Percentiles rank a stretch among this genome's conserved stretches.
Evolutionary conservation across 1,140 invertebrate genomes (phyloP).

Genomic region (Aphaenogaster rudis): DNA sequence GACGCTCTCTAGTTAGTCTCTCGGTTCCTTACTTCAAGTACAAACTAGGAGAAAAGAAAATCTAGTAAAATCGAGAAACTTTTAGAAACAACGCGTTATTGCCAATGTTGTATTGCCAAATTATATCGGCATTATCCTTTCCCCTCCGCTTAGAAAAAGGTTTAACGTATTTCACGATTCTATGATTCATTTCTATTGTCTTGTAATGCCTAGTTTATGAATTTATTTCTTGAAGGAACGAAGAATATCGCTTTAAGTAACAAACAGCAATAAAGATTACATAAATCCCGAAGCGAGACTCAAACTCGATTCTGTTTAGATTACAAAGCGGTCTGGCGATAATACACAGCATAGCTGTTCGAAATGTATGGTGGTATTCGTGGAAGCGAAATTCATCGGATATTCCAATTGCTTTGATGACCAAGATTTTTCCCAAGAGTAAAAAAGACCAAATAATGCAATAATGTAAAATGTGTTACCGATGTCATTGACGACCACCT

Average conservation of each 20-base stretch:
- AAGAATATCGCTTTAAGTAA: not conserved
- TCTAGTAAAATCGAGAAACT: not conserved
- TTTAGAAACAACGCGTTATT: not conserved
- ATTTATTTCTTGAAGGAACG: conserved; percentile 20
- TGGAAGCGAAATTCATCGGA: not conserved
- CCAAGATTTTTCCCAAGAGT: not conserved
- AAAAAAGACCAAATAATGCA: not conserved
- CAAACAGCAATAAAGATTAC: not conserved
- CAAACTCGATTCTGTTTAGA: conserved; percentile 4
- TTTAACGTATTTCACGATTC: not conserved
- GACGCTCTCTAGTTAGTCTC: not conserved
- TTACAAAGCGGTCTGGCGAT: not conserved
- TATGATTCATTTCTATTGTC: not conserved
- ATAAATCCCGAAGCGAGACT: not conserved
- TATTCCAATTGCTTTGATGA: not conserved
- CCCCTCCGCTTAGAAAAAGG: not conserved
- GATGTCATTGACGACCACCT: not conserved
- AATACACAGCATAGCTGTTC: not conserved
- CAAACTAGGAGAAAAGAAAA: not conserved
- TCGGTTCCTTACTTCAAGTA: not conserved
- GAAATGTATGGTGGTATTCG: not conserved
- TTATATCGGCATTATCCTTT: not conserved
- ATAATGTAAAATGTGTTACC: not conserved
- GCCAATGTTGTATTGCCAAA: not conserved
- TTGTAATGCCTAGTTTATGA: not conserved